Percentiles rank a stretch among this genome's conserved stretches.
Conservation (phyloP, 2,888 invertebrate genomes). For the Ferdinandea cuprea region DNA sequence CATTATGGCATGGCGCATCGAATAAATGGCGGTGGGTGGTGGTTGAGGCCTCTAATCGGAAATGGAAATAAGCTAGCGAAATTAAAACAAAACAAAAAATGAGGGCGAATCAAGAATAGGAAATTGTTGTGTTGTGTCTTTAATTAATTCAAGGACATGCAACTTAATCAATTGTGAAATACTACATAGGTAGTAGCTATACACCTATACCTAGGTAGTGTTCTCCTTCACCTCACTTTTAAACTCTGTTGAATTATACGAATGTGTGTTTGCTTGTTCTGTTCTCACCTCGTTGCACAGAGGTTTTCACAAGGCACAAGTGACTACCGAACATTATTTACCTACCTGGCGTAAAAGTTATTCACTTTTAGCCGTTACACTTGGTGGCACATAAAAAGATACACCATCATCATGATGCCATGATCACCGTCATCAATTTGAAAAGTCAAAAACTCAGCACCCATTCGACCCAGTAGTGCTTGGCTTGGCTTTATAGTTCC, state of each 20-base stretch:
- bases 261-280: constrained; percentile 9
- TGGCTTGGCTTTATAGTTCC: constrained; percentile 30
- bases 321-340: constrained; percentile 39
- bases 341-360: constrained; percentile 63
- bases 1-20: constrained; percentile 12
- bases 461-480: constrained; percentile 6
- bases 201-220: constrained; percentile 19
- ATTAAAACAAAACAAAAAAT: constrained; percentile 30
- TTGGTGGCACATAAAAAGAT: constrained; percentile 56
- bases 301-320: constrained; percentile 31
- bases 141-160: constrained; percentile 73
- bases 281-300: constrained; percentile 66
- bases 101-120: constrained; percentile 59
- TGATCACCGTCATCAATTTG: constrained; percentile 48
- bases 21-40: constrained; percentile 7
- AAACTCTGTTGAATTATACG: constrained; percentile 9
- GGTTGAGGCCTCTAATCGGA: constrained; percentile 45
- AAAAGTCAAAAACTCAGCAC: constrained; percentile 48
- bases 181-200: no score
- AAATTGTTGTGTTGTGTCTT: constrained; percentile 51
- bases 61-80: constrained; percentile 49
- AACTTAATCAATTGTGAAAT: constrained; percentile 23
- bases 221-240: constrained; percentile 38
- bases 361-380: constrained; percentile 62
- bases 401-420: constrained; percentile 11